Percentiles rank a stretch among this genome's conserved stretches.
These are phyloP conservation scores for Phytoseiulus persimilis DNA, from an alignment of 2,888 invertebrate genomes.

Conservation along the genomic window DNA sequence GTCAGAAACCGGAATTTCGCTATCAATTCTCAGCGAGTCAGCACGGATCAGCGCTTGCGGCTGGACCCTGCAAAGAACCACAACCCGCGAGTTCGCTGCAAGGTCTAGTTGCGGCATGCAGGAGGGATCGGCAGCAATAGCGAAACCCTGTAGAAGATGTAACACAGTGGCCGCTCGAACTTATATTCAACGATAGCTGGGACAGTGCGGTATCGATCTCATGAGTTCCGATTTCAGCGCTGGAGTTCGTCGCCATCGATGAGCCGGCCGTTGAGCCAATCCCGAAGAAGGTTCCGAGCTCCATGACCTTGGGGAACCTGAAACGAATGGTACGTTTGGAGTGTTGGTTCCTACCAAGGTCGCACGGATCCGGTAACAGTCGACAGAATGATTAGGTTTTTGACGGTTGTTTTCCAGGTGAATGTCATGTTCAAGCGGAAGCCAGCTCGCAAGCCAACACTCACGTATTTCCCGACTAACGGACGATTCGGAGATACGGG, in stretches of 20 bases:
- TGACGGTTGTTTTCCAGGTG: background rate
- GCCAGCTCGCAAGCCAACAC: background rate
- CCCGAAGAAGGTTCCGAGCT: constrained; percentile 64
- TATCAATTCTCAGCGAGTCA: too few relatives aligned
- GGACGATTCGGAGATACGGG: constrained; percentile 37
- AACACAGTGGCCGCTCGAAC: too few relatives aligned
- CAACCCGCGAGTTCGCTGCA: too few relatives aligned
- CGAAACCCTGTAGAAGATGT: too few relatives aligned
- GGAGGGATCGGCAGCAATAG: too few relatives aligned
- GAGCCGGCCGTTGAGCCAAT: constrained; percentile 12
- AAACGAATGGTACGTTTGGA: constrained; percentile 59
- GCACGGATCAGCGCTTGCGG: too few relatives aligned
- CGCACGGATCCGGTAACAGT: background rate
- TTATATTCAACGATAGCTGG: too few relatives aligned
- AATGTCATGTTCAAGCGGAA: constrained; percentile 24
- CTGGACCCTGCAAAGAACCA: too few relatives aligned
- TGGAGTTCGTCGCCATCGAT: constrained; percentile 17
- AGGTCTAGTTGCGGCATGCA: too few relatives aligned
- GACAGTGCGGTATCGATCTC: background rate
- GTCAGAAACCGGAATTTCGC: too few relatives aligned
- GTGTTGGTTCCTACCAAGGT: constrained; percentile 60
- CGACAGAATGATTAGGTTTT: background rate
- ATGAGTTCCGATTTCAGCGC: background rate
- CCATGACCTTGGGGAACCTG: constrained; percentile 73
- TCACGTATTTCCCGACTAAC: constrained; percentile 17